A percentile compares a stretch with the other conserved stretches of the same genome.
These are phyloP conservation scores for Cyprinella venusta DNA, from an alignment of 2,797 vertebrate species.

Conservation along the genomic window DNA sequence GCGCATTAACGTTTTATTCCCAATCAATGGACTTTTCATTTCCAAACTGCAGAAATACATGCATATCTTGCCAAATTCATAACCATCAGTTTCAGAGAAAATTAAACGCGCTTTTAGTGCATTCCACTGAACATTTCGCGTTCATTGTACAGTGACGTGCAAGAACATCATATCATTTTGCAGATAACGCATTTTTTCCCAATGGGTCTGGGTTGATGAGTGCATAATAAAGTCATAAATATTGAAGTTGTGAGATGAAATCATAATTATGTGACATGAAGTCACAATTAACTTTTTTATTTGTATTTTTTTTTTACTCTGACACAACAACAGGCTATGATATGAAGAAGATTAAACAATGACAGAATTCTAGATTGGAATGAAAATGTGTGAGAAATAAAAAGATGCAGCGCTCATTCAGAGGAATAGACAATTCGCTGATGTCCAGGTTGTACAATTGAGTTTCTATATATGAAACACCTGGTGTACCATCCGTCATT, in stretches of 20 bases:
- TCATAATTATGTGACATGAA: not conserved
- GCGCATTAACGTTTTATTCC: not conserved
- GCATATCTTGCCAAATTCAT: not conserved
- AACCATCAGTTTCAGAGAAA: not conserved
- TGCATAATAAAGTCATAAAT: not conserved
- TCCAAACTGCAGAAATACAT: not conserved
- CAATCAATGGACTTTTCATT: not conserved
- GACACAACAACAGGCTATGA: not conserved
- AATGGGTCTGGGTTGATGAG: not conserved
- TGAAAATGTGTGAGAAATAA: not conserved
- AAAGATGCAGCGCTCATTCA: not conserved
- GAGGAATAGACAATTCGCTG: conserved; percentile 1
- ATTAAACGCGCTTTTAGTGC: not conserved
- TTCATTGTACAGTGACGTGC: not conserved
- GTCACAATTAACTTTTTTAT: not conserved
- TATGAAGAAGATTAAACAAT: conserved; percentile 8
- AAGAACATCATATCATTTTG: not conserved
- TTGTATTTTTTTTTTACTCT: not conserved
- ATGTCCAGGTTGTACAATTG: conserved; percentile 32
- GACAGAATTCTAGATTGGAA: not conserved
- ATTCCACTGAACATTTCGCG: not conserved
- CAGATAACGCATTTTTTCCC: not conserved
- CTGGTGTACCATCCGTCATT: conserved; percentile 46
- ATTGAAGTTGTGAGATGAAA: conserved; percentile 1
- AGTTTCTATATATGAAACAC: conserved; percentile 15